phyloP scores from a whole-genome alignment of 2,888 invertebrate genomes.

The Machimus rusticus region DNA sequence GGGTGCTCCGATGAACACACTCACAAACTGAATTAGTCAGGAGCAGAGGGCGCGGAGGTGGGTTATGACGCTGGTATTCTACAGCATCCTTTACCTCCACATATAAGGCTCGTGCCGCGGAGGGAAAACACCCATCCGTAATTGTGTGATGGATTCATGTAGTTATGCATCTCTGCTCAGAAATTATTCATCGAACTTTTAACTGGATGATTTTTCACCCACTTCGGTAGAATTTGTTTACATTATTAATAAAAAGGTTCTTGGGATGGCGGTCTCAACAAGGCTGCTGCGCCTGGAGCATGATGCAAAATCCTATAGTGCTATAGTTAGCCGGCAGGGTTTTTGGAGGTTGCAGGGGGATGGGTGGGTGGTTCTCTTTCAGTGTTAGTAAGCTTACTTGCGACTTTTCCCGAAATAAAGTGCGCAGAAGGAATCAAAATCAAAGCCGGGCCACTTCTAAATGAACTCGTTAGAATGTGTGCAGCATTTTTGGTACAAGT shows the following conservation, averaged over 20 bases:
- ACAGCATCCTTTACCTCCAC: background rate
- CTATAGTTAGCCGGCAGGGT: background rate
- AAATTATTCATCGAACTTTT: constrained; percentile 29
- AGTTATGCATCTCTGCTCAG: constrained; percentile 4
- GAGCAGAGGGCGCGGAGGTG: background rate
- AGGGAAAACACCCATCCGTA: constrained; percentile 1
- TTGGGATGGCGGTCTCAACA: background rate
- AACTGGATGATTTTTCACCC: constrained; percentile 23
- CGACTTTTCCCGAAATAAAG: constrained; percentile 38
- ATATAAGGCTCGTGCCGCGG: background rate
- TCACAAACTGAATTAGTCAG: constrained; percentile 11
- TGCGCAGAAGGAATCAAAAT: constrained; percentile 48
- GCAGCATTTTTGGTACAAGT: constrained; percentile 17
- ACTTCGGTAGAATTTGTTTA: constrained; percentile 1
- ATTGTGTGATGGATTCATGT: constrained; percentile 23
- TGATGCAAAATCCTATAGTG: background rate
- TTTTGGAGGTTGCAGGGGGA: background rate
- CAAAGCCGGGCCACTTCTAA: constrained; percentile 33
- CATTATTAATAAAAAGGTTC: background rate
- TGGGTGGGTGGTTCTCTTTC: background rate
- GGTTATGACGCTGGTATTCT: background rate
- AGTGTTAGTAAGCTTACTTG: constrained; percentile 32
- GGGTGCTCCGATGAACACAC: background rate
- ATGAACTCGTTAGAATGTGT: constrained; percentile 37
- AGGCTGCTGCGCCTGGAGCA: background rate